These are phyloP conservation scores for Vultur gryphus DNA, from an alignment of 2,797 vertebrate species.

Conservation along the genomic window DNA sequence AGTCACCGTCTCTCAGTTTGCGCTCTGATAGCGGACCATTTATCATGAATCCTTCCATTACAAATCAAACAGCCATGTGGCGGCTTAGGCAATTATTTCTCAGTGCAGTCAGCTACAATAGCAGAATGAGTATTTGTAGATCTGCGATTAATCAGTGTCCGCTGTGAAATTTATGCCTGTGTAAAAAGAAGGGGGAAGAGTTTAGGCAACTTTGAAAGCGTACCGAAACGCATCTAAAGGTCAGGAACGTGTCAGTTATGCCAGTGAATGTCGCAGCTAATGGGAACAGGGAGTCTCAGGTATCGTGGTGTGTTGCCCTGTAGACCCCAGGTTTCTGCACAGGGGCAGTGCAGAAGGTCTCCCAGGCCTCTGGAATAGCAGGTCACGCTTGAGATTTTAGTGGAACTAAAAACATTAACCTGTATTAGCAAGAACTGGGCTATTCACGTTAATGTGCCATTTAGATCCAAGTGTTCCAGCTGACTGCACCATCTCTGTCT, in stretches of 20 bases:
- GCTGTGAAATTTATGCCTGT: neutral
- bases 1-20: neutral
- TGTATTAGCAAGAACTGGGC: neutral
- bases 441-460: rapidly evolving
- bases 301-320: neutral
- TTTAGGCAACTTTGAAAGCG: neutral
- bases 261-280: neutral
- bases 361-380: neutral
- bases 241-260: neutral
- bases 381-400: neutral
- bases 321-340: neutral
- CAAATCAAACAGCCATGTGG: slow-evolving; percentile 1
- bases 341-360: neutral
- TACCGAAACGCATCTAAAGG: neutral
- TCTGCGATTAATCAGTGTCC: neutral
- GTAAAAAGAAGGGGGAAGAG: neutral
- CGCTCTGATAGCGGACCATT: neutral
- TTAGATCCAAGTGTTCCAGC: neutral
- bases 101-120: neutral
- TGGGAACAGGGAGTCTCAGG: neutral
- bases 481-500: neutral
- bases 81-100: neutral
- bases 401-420: neutral
- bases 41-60: slow-evolving; percentile 31
- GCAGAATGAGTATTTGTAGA: neutral